Evolutionary conservation across 2,797 vertebrate species (phyloP).

Genomic region (Brotogeris chrysoptera): DNA sequence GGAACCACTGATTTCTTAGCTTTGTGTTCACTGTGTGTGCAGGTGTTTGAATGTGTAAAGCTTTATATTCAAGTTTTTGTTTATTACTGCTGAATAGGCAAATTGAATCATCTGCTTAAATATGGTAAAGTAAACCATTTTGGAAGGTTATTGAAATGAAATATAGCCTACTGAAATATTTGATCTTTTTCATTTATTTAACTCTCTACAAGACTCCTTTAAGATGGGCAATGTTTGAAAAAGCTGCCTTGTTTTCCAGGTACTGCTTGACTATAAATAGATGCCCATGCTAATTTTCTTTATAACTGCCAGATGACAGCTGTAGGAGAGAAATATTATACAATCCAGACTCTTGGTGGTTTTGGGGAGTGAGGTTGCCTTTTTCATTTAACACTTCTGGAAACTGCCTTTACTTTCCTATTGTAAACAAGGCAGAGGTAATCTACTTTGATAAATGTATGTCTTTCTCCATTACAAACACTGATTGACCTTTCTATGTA

Average conservation of each 20-base stretch:
- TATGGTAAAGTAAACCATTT: neutral
- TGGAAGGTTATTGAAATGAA: neutral
- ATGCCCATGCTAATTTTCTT: neutral
- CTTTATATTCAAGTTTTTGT: neutral
- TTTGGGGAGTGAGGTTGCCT: fast-evolving
- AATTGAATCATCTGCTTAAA: neutral
- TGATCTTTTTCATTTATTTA: neutral
- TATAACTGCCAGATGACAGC: neutral
- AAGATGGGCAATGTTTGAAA: neutral
- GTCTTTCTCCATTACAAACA: neutral
- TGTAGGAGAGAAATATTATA: neutral
- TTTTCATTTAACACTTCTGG: neutral
- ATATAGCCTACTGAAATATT: neutral
- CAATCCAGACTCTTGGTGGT: neutral
- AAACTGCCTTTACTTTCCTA: neutral
- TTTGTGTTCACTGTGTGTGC: no score
- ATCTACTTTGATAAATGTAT: neutral
- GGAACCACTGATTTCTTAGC: neutral
- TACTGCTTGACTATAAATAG: neutral
- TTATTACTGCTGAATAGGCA: neutral
- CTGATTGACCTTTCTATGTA: neutral
- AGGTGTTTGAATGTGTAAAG: neutral
- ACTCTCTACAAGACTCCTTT: neutral
- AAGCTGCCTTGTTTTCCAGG: neutral
- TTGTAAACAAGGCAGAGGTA: neutral